phyloP scores from a whole-genome alignment of 2,888 invertebrate species.

The Drosophila picticornis region DNA sequence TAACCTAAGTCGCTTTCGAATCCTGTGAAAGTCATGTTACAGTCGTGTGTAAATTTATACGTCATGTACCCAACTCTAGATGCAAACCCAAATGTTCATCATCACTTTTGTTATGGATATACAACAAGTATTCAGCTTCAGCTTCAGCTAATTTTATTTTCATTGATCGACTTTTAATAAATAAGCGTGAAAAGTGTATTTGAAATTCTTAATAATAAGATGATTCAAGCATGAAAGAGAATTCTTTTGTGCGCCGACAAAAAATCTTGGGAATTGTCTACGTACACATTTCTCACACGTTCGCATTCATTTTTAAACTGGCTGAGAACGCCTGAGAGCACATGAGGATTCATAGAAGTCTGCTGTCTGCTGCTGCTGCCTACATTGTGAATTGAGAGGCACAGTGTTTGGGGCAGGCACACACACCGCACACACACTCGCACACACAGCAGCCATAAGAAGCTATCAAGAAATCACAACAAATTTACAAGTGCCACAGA shows the following conservation, averaged over 20 bases:
- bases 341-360: slow-evolving; percentile 74
- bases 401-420: slow-evolving; percentile 19
- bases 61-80: background rate
- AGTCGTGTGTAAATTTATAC: background rate
- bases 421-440: background rate
- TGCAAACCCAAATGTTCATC: background rate
- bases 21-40: background rate
- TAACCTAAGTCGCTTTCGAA: background rate
- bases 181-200: slow-evolving; percentile 66
- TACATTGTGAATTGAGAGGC: slow-evolving; percentile 10
- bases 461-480: slow-evolving; percentile 81
- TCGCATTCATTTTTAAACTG: slow-evolving; percentile 54
- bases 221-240: slow-evolving; percentile 69
- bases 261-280: slow-evolving; percentile 38
- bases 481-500: slow-evolving; percentile 79
- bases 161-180: slow-evolving; percentile 53
- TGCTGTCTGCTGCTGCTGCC: slow-evolving; percentile 28
- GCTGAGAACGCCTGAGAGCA: slow-evolving; percentile 64
- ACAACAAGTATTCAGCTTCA: slow-evolving; percentile 11
- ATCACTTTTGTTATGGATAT: slow-evolving; percentile 9
- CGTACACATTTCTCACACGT: slow-evolving; percentile 61
- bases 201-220: slow-evolving; percentile 70
- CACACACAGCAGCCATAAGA: slow-evolving; percentile 53
- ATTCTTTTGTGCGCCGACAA: slow-evolving; percentile 41
- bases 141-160: slow-evolving; percentile 27